Evolutionary conservation across 2,888 invertebrate genomes (phyloP), one percentile per base, ranked within the genome.

Genomic region (Cheilosia urbana): DNA sequence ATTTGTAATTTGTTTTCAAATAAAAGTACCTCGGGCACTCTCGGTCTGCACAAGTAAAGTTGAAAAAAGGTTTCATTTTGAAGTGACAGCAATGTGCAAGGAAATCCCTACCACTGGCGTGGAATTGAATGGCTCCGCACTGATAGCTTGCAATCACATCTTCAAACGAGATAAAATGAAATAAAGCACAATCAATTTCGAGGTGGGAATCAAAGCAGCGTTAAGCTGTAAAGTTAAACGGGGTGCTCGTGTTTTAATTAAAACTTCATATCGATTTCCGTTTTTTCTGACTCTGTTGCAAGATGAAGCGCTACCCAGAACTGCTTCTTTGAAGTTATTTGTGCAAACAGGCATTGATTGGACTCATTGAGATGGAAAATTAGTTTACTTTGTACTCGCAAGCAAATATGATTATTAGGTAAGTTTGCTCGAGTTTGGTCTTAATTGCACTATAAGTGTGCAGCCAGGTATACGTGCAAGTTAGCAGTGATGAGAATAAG

Each of bases 221-320:
- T 55, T 55, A 55, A 66, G 58, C 65, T 77, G 71, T 72, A 24
- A 71, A 71, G 49, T 71, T 60, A 34, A 78, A 60, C 57, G 53
- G 17, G n/a, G 15, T 49, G 21, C 27, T 42, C 11, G 15, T 27
- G 34, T 40, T 78, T 82, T 66, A 82, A 82, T 82, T 82, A 78
- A 80, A 78, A 72, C 55, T 81, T 76, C 24, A 53, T 73, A 60
- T 75, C 34, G 58, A 66, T 69, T 69, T 65, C 34, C 17, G 24
- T 80, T 45, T 37, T 42, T 27, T 27, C 27, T 7, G 27, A 7
- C 27, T 1, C 3, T 63, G 24, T 42, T 5, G 17, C 27, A n/a
- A 15, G 49, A 51, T 51, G 37, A 24, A 15, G n/a, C n/a, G 34
- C 19, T 37, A 34, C 24, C 15, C 42, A 13, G 2, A 55, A 37